Conservation (phyloP, 2,113 vertebrate genomes). For the Marcusenius ussheri region DNA sequence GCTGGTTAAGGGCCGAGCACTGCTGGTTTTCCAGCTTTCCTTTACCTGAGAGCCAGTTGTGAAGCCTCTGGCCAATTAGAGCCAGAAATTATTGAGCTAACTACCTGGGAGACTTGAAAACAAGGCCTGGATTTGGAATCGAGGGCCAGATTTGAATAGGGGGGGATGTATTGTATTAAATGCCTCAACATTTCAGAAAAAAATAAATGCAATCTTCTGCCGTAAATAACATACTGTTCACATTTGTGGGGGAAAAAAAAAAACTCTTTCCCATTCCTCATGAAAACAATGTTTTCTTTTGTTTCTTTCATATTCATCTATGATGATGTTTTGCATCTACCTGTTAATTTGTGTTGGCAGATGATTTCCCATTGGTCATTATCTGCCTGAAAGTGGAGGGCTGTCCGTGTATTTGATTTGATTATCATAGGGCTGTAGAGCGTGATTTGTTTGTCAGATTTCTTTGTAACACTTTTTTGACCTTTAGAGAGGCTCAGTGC, state of each 20-base stretch:
- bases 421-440: background rate
- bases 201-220: background rate
- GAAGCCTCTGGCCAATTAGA: too few species aligned
- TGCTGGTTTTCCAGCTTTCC: too few species aligned
- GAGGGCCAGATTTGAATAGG: too few species aligned
- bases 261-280: background rate
- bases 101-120: too few species aligned
- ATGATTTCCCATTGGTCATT: background rate
- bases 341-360: background rate
- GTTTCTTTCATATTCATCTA: background rate
- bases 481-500: background rate
- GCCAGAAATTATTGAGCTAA: too few species aligned
- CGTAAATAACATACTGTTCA: background rate
- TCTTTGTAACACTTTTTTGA: background rate
- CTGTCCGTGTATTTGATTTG: background rate
- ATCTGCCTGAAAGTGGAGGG: background rate
- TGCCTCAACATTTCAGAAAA: background rate
- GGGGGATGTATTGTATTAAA: too few species aligned
- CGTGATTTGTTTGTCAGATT: background rate
- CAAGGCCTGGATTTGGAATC: too few species aligned
- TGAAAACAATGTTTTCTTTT: background rate
- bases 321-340: background rate
- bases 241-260: background rate
- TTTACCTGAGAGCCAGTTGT: too few species aligned
- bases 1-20: too few species aligned